These are phyloP conservation scores for Pimephales promelas DNA, from an alignment of 2,113 vertebrate species.

Conservation along the genomic window DNA sequence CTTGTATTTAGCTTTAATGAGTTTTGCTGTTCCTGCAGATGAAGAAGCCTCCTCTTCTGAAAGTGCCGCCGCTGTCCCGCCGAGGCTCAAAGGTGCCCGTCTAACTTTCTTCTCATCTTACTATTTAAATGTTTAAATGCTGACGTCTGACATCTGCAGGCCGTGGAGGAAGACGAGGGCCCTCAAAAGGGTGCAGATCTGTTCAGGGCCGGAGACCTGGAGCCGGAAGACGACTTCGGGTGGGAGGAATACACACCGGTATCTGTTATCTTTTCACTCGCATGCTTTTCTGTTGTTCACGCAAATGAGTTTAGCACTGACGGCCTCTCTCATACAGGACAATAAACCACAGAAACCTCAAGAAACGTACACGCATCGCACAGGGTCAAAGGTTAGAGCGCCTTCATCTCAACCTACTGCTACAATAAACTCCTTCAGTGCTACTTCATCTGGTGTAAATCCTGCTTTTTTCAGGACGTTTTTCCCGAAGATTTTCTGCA, in stretches of 20 bases:
- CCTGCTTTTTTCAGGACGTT: conserved; percentile 45
- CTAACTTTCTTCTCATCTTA: neutral
- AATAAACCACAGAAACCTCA: conserved; percentile 64
- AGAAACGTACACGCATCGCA: conserved; percentile 36
- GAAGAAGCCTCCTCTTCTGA: conserved; percentile 52
- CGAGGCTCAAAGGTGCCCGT: conserved; percentile 52
- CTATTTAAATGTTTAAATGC: neutral
- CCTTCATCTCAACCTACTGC: neutral
- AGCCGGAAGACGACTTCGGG: neutral
- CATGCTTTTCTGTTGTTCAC: neutral
- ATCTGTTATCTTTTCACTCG: neutral
- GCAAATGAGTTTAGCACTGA: neutral
- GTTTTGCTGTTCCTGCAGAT: neutral
- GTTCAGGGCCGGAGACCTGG: conserved; percentile 51
- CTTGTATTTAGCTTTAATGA: neutral
- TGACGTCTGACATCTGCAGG: conserved; percentile 18
- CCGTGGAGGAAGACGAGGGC: neutral
- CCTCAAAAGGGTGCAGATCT: conserved; percentile 49
- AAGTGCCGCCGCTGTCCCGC: neutral
- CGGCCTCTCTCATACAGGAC: conserved; percentile 11
- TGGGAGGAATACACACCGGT: conserved; percentile 55
- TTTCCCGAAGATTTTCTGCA: conserved; percentile 45
- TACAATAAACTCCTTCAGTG: too few relatives aligned
- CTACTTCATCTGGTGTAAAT: neutral
- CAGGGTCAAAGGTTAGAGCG: conserved; percentile 58